Base-by-base conservation (phyloP, 2,797 vertebrate genomes). In the Poliocrania exsul region DNA sequence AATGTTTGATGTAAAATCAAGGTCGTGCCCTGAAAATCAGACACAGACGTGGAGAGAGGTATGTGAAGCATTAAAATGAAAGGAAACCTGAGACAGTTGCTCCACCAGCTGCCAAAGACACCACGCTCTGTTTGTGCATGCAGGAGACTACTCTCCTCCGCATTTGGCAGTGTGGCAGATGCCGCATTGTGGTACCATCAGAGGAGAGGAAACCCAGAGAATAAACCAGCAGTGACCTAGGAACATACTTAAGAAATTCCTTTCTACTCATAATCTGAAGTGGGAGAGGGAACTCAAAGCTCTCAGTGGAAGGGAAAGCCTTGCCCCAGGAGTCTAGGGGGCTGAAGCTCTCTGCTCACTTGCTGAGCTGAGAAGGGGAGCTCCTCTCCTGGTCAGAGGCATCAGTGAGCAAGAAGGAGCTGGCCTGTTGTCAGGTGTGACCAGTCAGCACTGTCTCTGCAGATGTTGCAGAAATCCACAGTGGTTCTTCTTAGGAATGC, bases 1-100 rank as follows among this genome's bases (percentile, higher is more conserved):
- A 96, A 91, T 42, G 86, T 96, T 96, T 96, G 96, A 96, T 95
- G 95, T 96, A 94, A 96, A 95, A 96, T 96, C 94, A 90, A 92
- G 91, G 93, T 96, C 79, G 0, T 95, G 95, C 93, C 91, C 97
- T 96, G 91, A 95, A 97, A 97, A 97, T 96, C 95, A 97, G 96
- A 97, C 93, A 81, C 95, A 97, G 97, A 95, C 85, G 0, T 77
- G 69, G 87, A 73, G 37, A 81, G 89, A 95, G 74, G 93, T 88
- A 92, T 95, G 92, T 77, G 92, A 96, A 56, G 89, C 89, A 93
- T 97, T 96, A 95, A 95, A 96, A 87, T 75, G 92, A 91, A 96
- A 95, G 65, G 95, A 95, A 94, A 97, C 88, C 77, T 31, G 94
- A 96, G 95, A 94, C 16, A 15, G 72, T 49, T 90, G 74, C 73